A percentile compares a stretch with the other conserved stretches of the same genome.
phyloP scores from a whole-genome alignment of 2,113 vertebrate species.

The Rhinichthys klamathensis region DNA sequence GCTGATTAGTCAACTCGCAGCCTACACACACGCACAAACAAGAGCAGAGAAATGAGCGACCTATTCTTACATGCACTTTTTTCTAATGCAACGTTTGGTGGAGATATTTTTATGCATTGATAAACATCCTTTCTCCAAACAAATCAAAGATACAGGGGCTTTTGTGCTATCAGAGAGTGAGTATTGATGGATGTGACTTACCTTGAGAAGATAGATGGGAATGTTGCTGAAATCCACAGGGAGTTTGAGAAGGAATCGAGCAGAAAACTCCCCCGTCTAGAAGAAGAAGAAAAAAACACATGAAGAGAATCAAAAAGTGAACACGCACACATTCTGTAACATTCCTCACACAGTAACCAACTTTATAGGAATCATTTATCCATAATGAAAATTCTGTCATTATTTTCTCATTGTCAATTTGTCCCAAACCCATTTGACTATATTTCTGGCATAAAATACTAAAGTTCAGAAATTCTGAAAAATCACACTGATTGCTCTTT shows the following conservation, averaged over 20 bases:
- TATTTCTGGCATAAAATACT: neutral
- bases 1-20: conserved; percentile 82
- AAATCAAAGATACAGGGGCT: neutral
- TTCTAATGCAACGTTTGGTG: neutral
- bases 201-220: conserved; percentile 97
- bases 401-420: neutral
- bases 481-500: neutral
- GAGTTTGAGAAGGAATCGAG: conserved; percentile 95
- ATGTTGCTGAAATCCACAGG: conserved; percentile 99
- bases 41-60: conserved; percentile 29
- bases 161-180: neutral
- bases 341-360: neutral
- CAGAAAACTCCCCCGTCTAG: conserved; percentile 96
- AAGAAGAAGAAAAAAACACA: conserved; percentile 46
- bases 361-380: neutral
- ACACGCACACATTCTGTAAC: neutral
- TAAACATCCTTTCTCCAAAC: conserved; percentile 3
- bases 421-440: neutral
- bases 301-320: conserved; percentile 4
- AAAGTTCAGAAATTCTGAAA: neutral
- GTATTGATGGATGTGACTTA: conserved; percentile 64
- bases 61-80: conserved; percentile 4
- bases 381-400: neutral
- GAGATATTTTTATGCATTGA: conserved; percentile 1
- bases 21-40: conserved; percentile 52